Percentiles rank a stretch among this genome's conserved stretches.
phyloP scores from a whole-genome alignment of 2,888 invertebrate species.

The Drosophila austrosaltans region DNA sequence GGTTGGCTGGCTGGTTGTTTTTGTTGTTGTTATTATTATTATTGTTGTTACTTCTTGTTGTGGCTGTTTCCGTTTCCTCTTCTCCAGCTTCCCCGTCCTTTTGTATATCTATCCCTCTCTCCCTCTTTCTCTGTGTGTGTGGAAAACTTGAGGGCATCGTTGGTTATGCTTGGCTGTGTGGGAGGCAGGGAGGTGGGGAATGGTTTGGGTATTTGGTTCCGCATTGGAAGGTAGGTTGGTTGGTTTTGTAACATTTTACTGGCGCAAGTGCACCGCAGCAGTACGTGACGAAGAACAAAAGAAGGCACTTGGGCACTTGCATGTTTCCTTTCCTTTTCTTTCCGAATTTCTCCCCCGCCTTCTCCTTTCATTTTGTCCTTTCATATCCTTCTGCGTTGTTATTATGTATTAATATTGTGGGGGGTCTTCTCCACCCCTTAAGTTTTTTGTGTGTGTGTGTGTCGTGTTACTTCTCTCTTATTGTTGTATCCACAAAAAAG shows the following conservation, averaged over 20 bases:
- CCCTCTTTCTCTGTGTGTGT: neutral
- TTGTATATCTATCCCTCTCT: neutral
- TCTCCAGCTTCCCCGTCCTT: slow-evolving; percentile 17
- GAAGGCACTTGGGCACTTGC: slow-evolving; percentile 81
- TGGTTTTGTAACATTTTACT: slow-evolving; percentile 46
- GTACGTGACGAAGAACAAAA: slow-evolving; percentile 83
- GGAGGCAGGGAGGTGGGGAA: slow-evolving; percentile 23
- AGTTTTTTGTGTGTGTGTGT: slow-evolving; percentile 3
- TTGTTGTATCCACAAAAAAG: slow-evolving; percentile 78
- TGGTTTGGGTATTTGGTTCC: slow-evolving; percentile 13
- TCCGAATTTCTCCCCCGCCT: neutral
- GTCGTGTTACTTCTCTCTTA: slow-evolving; percentile 45
- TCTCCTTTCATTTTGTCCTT: neutral
- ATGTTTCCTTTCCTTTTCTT: slow-evolving; percentile 63
- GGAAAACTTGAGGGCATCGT: slow-evolving; percentile 39
- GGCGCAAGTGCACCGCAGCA: slow-evolving; percentile 64
- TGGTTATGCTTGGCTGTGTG: neutral
- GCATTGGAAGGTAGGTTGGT: slow-evolving; percentile 30
- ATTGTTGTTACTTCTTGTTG: slow-evolving; percentile 53
- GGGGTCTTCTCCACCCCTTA: slow-evolving; percentile 7
- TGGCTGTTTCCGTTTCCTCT: slow-evolving; percentile 73
- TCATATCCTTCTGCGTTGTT: neutral
- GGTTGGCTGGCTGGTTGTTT: neutral
- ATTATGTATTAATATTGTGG: slow-evolving; percentile 9
- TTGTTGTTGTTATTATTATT: slow-evolving; percentile 31